Percentiles rank a stretch among this genome's conserved stretches.
phyloP scores from a whole-genome alignment of 2,113 vertebrate species.

The Todiramphus saurophagus region DNA sequence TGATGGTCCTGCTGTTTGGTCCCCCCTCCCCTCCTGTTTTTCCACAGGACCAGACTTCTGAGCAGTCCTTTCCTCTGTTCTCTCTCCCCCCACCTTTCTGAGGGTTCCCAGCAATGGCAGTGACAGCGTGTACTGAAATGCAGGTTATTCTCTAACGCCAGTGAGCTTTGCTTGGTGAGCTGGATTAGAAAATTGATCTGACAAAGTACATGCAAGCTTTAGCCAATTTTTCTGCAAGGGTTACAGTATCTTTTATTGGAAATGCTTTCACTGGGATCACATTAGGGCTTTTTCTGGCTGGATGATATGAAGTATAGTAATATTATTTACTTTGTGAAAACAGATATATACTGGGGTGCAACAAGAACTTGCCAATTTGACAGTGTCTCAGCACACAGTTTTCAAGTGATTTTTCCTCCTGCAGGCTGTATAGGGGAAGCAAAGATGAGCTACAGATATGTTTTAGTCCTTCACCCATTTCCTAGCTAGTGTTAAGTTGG shows the following conservation, averaged over 20 bases:
- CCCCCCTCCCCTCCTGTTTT: neutral
- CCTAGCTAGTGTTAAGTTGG: neutral
- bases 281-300: neutral
- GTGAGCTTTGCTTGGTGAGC: neutral
- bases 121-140: neutral
- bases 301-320: neutral
- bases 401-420: neutral
- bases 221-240: neutral
- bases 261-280: slow-evolving; percentile 1
- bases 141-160: neutral
- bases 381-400: neutral
- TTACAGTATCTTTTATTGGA: neutral
- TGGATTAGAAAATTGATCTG: slow-evolving; percentile 21
- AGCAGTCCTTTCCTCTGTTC: neutral
- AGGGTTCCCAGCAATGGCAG: neutral
- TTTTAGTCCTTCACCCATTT: neutral
- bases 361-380: neutral
- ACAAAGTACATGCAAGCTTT: neutral
- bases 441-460: neutral
- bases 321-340: neutral
- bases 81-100: neutral
- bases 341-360: neutral
- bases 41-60: neutral
- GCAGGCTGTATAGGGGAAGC: neutral
- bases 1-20: neutral